Evolutionary conservation across 2,113 vertebrate genomes (phyloP), one percentile per base, ranked within the genome.

Genomic region (Noctilio leporinus): DNA sequence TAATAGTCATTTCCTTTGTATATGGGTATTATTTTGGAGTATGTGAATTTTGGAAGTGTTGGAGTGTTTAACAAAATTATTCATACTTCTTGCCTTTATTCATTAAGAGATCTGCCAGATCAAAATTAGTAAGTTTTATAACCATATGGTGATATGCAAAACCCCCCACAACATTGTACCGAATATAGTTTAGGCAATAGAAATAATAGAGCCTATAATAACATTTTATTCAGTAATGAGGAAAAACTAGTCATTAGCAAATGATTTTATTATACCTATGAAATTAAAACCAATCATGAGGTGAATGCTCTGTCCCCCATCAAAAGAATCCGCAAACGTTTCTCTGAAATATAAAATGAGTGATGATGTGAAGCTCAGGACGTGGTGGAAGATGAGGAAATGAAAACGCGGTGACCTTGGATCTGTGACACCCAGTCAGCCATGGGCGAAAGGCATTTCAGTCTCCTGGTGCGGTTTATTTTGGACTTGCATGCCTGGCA

Each of bases 381-480:
- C 20, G 33, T 40, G 81, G 45, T 86, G 12, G 51, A 43, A 81
- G 47, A 64, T 16, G 49, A 82, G 43, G 57, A 76, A 67, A 76
- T 82, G 45, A 30, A 72, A 87, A 53, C 3, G 30, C 51, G 40
- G 40, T 51, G 73, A 86, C 38, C 49, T 30, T 59, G n/a, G 45
- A 19, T 64, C 24, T 51, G 0, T 4, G 35, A 45, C 19, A 15
- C 47, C 59, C 47, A 55, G 38, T 90, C 33, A 43, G 38, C 65
- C 5, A 1, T 47, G 65, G 80, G 65, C 62, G 76, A 96, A 49
- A 75, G 38, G 93, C 88, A 45, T 40, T n/a, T n/a, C 77, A 28
- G 43, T 67, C 70, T 93, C 65, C 83, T 75, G 28, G 28, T 43
- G 45, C 73, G 90, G 84, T 95, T 94, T 93, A 64, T 95, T 95